These are phyloP conservation scores for Takifugu ocellatus DNA, from an alignment of 2,797 vertebrate genomes.

Conservation along the genomic window DNA sequence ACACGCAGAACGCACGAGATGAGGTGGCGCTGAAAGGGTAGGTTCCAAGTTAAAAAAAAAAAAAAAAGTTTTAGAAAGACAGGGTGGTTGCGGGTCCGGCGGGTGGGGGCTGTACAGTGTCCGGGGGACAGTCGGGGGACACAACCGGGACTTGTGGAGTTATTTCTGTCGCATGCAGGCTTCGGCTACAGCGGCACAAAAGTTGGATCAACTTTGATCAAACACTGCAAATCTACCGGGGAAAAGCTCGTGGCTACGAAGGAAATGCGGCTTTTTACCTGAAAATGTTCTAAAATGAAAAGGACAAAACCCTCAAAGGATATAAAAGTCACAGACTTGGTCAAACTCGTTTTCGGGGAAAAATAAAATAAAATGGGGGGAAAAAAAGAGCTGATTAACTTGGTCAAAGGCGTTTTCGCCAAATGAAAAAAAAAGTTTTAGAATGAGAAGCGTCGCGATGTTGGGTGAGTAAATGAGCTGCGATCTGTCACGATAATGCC, in stretches of 20 bases:
- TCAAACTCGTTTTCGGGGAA: constrained; percentile 44
- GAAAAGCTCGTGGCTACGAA: not conserved
- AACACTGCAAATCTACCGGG: constrained; percentile 83
- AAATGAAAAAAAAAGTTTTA: constrained; percentile 72
- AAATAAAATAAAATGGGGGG: constrained; percentile 26
- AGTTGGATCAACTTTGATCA: constrained; percentile 82
- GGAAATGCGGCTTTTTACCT: too few relatives aligned
- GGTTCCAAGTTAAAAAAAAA: constrained; percentile 79
- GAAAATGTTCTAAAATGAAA: constrained; percentile 68
- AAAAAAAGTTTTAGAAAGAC: constrained; percentile 69
- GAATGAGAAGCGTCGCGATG: constrained; percentile 70
- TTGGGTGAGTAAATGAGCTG: constrained; percentile 65
- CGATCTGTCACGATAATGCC: constrained; percentile 63
- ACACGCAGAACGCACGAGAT: constrained; percentile 92
- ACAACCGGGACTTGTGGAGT: constrained; percentile 23
- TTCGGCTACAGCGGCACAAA: constrained; percentile 75
- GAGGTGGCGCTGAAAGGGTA: constrained; percentile 88
- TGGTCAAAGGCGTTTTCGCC: constrained; percentile 70
- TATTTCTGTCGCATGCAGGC: constrained; percentile 76
- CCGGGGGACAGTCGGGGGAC: constrained; percentile 59
- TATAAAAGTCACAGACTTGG: constrained; percentile 61
- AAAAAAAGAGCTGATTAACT: constrained; percentile 60
- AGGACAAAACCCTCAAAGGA: constrained; percentile 47
- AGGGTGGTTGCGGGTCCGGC: constrained; percentile 83
- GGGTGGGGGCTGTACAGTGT: constrained; percentile 73